phyloP scores from a whole-genome alignment of 2,797 vertebrate genomes.

The Iguana delicatissima region DNA sequence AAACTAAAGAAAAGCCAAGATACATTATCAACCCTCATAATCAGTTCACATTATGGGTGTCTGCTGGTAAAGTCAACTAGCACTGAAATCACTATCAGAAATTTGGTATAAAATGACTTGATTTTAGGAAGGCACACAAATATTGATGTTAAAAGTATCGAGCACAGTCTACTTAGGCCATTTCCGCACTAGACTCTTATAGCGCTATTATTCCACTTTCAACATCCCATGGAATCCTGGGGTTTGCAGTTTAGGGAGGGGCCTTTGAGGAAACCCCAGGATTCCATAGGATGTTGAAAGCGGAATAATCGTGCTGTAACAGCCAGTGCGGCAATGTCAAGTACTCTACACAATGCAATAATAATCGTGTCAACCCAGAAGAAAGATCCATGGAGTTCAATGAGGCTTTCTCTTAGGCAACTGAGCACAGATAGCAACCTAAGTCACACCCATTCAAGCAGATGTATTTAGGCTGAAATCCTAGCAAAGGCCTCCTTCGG shows the following conservation, averaged over 20 bases:
- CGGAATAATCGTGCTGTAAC: no score
- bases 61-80: background rate
- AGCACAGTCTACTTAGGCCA: background rate
- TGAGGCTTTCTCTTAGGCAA: background rate
- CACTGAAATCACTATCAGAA: background rate
- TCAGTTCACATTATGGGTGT: background rate
- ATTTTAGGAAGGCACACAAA: background rate
- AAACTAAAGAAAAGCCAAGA: background rate
- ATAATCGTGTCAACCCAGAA: background rate
- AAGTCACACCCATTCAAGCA: background rate
- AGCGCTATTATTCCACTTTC: no score
- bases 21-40: background rate
- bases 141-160: background rate
- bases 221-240: no score
- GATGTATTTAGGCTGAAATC: background rate
- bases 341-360: background rate
- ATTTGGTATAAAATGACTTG: background rate
- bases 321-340: background rate
- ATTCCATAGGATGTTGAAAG: no score
- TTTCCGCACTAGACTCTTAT: no score
- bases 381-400: background rate
- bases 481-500: background rate
- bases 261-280: no score
- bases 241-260: no score
- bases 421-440: background rate